Evolutionary conservation across 1,140 invertebrate genomes (phyloP), one percentile per base, ranked within the genome.

Genomic region (Drosophila nigromelanica): DNA sequence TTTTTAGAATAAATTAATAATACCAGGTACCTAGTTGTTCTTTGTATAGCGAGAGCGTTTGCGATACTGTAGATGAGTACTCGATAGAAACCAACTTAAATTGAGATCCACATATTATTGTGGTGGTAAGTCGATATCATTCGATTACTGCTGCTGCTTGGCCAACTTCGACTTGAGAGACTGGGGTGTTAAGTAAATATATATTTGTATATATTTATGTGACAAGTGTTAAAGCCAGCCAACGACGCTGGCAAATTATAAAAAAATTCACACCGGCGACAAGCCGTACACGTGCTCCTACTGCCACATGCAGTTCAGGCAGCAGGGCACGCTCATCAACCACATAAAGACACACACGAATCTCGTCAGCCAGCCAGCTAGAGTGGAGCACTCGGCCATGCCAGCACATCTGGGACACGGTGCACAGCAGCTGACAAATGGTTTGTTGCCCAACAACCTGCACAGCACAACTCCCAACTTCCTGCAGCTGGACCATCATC

Each of bases 311-410:
- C 74, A 86, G 66, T 90, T 90, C 63, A 82, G 87, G 45, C 87
- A 90, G 63, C 81, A 87, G 67, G 87, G 83, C 67, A 89, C 87
- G 24, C 75, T 91, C 35, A 90, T 80, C 54, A 91, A 90, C 37
- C 90, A 91, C 76, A 78, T 91, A 47, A 91, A 90, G 76, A 91
- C 90, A 52, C 90, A 90, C 54, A 82, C 89, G 79, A 81, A 81
- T 71, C 78, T 76, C 33, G 70, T 58, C 50, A 43, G 27, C 14
- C 55, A 58, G 14, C 74, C 40, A 30, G 40, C 42, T 14, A 42
- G 58, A 86, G 64, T 77, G 61, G 79, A 81, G 64, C 79, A 87
- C 66, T 68, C 68, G 10, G 24, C 14, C 48, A 83, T 83, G 81
- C 69, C 73, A 71, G 61, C 71, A 27, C 75, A 81, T 35, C 51